Base-by-base conservation (phyloP, 2,888 invertebrate species). In the Calliphora vomitoria region DNA sequence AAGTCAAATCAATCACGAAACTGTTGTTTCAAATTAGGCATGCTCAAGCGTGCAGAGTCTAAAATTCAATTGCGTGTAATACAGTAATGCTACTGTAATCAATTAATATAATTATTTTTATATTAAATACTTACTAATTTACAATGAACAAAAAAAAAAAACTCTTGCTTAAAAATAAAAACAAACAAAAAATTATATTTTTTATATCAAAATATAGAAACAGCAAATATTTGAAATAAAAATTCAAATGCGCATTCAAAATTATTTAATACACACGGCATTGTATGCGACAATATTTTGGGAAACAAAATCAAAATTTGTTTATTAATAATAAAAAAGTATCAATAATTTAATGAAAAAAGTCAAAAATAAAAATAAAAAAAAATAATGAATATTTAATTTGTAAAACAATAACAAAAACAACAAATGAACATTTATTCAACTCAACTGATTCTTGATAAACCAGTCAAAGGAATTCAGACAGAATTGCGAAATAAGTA, bases 381-480 rank as follows among this genome's bases (percentile, higher is more conserved):
- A 47, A 47, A 10, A 10, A 35, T 35, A 35, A 60, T 31, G 47
- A 31, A 47, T 47, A 47, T 25, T 47, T 20, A 55, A 68, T 44
- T 44, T 31, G 6, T 44, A 41, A 20, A 13, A 66, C 35, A 41
- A 41, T 0, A 66, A 66, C 10, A 41, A 41, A 1, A 66, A 66
- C 10, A 66, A 38, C 20, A 47, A 41, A 41, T 55, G 20, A 18
- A 66, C 41, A 66, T 66, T 66, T 41, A 66, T 66, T 68, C 44
- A 20, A 68, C 31, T 47, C 31, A 58, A 74, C 44, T 44, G 60
- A 60, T 74, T 60, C 58, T 60, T 18, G 41, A 31, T 15, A 44
- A 74, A 74, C 74, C 44, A 74, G 60, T 50, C 47, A 25, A 25
- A 47, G 47, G 47, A 60, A 60, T 35, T 20, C 60, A 60, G 25